A percentile compares a stretch with the other conserved stretches of the same genome.
phyloP scores from a whole-genome alignment of 2,888 invertebrate genomes.

The Drosophila paramelanica region DNA sequence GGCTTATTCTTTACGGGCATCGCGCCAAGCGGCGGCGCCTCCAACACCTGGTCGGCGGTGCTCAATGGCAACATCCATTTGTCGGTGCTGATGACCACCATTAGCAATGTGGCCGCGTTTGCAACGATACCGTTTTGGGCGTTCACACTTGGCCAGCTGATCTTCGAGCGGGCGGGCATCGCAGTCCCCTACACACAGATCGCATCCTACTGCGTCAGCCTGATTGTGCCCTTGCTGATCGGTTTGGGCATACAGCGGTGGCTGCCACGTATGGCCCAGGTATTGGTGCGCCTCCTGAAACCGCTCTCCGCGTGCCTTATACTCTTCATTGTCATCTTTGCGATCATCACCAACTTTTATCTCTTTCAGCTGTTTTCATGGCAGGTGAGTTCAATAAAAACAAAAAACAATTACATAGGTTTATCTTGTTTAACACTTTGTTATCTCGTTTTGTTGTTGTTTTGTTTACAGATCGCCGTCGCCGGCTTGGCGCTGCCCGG shows the following conservation, averaged over 20 bases:
- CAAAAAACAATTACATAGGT: too few species aligned
- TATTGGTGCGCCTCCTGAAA: constrained; percentile 92
- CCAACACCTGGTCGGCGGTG: constrained; percentile 97
- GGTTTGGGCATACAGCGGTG: constrained; percentile 89
- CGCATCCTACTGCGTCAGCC: constrained; percentile 89
- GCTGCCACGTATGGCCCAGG: constrained; percentile 88
- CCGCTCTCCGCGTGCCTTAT: constrained; percentile 92
- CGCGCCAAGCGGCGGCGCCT: constrained; percentile 97
- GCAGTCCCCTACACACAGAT: constrained; percentile 92
- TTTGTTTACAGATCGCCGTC: constrained; percentile 87
- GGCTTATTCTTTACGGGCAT: constrained; percentile 96
- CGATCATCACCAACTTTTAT: constrained; percentile 94
- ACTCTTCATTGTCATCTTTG: constrained; percentile 93
- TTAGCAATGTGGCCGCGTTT: constrained; percentile 94
- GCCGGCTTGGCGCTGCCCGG: constrained; percentile 93
- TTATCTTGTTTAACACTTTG: too few species aligned
- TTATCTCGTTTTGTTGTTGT: too few species aligned
- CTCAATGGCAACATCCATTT: constrained; percentile 96
- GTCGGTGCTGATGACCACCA: constrained; percentile 97
- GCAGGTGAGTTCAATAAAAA: constrained; percentile 87
- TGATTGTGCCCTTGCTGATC: constrained; percentile 90
- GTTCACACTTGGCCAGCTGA: constrained; percentile 92
- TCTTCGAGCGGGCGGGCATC: constrained; percentile 90
- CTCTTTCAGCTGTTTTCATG: constrained; percentile 95
- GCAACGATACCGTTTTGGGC: constrained; percentile 97